Conservation (phyloP, 2,888 invertebrate species). For the Pollenia labialis region DNA sequence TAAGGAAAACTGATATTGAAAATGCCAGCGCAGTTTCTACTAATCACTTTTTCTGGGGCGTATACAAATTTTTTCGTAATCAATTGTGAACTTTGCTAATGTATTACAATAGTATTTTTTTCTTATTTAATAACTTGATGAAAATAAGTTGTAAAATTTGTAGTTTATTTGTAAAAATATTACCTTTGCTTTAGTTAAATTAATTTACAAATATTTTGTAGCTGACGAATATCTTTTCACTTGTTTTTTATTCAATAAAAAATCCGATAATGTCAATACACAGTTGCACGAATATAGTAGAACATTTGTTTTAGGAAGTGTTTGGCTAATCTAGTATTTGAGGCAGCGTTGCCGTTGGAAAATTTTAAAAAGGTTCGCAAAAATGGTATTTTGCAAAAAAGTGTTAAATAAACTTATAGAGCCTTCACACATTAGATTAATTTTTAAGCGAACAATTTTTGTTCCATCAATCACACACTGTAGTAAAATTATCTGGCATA, state of each 20-base stretch:
- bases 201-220: background rate
- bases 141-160: background rate
- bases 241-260: slow-evolving; percentile 34
- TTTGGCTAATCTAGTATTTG: background rate
- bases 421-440: too few relatives aligned
- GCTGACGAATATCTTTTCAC: slow-evolving; percentile 59
- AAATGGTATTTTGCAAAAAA: too few relatives aligned
- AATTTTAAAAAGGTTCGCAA: too few relatives aligned
- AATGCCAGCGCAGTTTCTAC: slow-evolving; percentile 7
- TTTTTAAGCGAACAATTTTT: too few relatives aligned
- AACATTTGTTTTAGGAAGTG: slow-evolving; percentile 10
- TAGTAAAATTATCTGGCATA: too few relatives aligned
- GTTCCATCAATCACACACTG: too few relatives aligned
- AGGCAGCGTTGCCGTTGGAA: too few relatives aligned
- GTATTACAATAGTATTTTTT: background rate
- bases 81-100: background rate
- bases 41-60: slow-evolving; percentile 57
- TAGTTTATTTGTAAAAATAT: background rate
- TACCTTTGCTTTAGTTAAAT: background rate
- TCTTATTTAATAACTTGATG: background rate
- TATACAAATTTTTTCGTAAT: slow-evolving; percentile 22
- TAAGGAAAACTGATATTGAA: background rate
- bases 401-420: too few relatives aligned
- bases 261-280: slow-evolving; percentile 43
- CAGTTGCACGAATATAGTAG: slow-evolving; percentile 18